Base-by-base conservation (phyloP, 2,797 vertebrate species). In the Lepilemur ruficaudatus region DNA sequence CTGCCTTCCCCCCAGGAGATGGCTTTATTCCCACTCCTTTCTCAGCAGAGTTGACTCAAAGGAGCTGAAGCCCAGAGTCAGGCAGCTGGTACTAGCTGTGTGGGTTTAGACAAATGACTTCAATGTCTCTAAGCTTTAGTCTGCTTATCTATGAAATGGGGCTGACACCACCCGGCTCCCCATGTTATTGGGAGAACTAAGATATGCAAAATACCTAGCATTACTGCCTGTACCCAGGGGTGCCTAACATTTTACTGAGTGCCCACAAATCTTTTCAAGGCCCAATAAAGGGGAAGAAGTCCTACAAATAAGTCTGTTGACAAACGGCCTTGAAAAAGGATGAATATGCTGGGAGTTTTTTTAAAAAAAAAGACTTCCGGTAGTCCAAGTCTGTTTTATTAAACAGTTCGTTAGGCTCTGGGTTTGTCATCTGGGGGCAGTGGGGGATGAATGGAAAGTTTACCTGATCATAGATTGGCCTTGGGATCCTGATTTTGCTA, bases 11-110 rank as follows among this genome's bases (percentile, higher is more conserved):
- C 91, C 89, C 25, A 86, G 85, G 90, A 96, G 89, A 92, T 84
- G 90, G 94, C 91, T 93, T 96, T 95, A 82, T 93, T 97, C 94
- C 86, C 84, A 65, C 57, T 93, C 65, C 50, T 94, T 97, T 96
- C 93, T 97, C 89, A 79, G 79, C 57, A 84, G 87, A 87, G 76
- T 82, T 69, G 72, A 86, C 67, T 97, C 72, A 67, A 48, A 92
- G 55, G 80, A 87, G 52, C 88, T 89, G 67, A 85, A 82, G 80
- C 55, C 86, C 76, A 72, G 57, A 95, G 73, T 59, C 78, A 43
- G 65, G 86, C 79, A 80, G 86, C 89, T 80, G 85, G 75, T 52
- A 9, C 50, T 69, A 70, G 80, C 69, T 61, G 65, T 79, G 84
- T 85, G 84, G 92, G 73, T 84, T 93, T 72, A 86, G 61, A 83